phyloP scores from a whole-genome alignment of 2,113 vertebrate species.

The Taxidea taxus region DNA sequence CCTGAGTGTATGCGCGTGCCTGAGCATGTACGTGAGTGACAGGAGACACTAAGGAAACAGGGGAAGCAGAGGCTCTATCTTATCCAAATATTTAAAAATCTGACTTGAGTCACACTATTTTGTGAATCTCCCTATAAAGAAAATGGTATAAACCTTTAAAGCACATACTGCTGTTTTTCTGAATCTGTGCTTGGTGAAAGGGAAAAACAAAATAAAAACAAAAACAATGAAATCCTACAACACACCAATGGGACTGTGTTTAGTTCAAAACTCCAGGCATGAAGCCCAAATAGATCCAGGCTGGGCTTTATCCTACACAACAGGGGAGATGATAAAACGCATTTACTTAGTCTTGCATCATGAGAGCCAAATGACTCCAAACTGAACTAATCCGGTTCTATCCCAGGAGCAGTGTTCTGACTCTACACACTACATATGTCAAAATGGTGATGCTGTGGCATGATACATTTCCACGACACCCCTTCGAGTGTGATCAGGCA shows the following conservation, averaged over 20 bases:
- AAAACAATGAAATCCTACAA: conserved; percentile 47
- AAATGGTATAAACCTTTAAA: background rate
- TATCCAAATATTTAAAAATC: background rate
- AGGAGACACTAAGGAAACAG: background rate
- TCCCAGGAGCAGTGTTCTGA: conserved; percentile 49
- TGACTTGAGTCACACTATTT: background rate
- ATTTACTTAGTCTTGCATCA: conserved; percentile 56
- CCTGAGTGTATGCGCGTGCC: fast-evolving
- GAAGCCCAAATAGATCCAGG: conserved; percentile 61
- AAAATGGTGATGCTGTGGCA: conserved; percentile 38
- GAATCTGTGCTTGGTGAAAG: conserved; percentile 1
- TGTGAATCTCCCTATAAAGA: background rate
- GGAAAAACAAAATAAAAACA: conserved; percentile 30
- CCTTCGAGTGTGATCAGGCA: conserved; percentile 60
- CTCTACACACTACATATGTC: conserved; percentile 61
- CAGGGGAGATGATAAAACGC: conserved; percentile 55
- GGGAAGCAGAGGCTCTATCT: background rate
- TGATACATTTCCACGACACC: conserved; percentile 53
- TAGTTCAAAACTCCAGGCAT: conserved; percentile 72
- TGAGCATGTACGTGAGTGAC: fast-evolving
- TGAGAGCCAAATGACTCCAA: conserved; percentile 58
- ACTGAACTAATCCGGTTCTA: conserved; percentile 63
- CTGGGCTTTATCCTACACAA: conserved; percentile 63
- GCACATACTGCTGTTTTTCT: background rate
- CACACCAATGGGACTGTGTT: conserved; percentile 66